Conservation (phyloP, 1,140 invertebrate species). For the Cherax quadricarinatus region DNA sequence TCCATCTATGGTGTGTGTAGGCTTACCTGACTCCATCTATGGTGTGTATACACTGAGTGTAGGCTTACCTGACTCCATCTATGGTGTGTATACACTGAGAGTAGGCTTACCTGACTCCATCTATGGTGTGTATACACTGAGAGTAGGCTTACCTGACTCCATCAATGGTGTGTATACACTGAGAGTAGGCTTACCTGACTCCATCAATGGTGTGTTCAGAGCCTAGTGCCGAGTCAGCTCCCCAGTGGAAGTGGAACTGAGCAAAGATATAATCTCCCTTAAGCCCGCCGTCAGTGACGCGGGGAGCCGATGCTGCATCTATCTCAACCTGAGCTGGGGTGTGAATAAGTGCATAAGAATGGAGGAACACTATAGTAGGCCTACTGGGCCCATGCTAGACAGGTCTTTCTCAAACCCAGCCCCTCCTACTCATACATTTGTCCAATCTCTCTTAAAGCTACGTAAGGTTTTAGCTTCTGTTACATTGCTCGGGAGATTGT, state of each 20-base stretch:
- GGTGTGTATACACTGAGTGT: too few species aligned
- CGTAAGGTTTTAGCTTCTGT: too few species aligned
- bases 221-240: slow-evolving; percentile 86
- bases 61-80: too few species aligned
- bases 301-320: slow-evolving; percentile 60
- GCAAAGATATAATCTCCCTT: slow-evolving; percentile 85
- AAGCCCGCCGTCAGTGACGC: slow-evolving; percentile 75
- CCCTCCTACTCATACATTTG: too few species aligned
- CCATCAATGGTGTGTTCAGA: slow-evolving; percentile 92
- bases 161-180: too few species aligned
- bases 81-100: neutral
- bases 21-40: neutral
- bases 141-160: neutral
- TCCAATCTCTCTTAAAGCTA: too few species aligned
- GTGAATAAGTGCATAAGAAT: too few species aligned
- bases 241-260: slow-evolving; percentile 93
- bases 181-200: slow-evolving; percentile 75
- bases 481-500: too few species aligned
- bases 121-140: neutral
- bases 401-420: too few species aligned
- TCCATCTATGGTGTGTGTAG: neutral
- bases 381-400: too few species aligned
- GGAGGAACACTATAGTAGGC: too few species aligned
- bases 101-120: neutral
- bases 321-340: slow-evolving; percentile 70